Evolutionary conservation across 2,888 invertebrate species (phyloP), one percentile per base, ranked within the genome.

Genomic region (Synanthedon andrenaeformis): DNA sequence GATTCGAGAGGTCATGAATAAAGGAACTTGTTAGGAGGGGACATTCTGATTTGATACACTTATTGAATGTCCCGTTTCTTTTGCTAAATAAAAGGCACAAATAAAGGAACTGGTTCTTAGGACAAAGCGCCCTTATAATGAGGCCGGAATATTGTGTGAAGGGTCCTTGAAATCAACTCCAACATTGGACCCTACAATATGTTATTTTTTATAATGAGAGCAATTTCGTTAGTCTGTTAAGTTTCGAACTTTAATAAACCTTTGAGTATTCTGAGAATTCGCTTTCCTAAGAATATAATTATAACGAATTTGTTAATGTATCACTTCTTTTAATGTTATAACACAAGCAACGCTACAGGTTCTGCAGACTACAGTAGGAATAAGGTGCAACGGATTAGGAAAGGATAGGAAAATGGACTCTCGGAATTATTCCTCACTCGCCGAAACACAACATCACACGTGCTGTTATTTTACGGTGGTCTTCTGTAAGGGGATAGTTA

Each of bases 111-210:
- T 80, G 81, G 87, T 86, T 82, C 74, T 82, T 74, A 86, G 85
- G 86, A 87, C 86, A 87, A 86, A 84, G 82, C 72, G 57, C 86
- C 85, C 85, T 81, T 74, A 86, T 86, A 85, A 86, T 87, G 83
- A 86, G 79, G 76, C 84, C 77, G 77, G 81, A 81, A 82, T 81
- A 84, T 85, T 86, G 85, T 79, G 70, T 69, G 67, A 78, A 84
- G 86, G 67, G 74, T 82, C 79, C 86, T 85, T 69, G 73, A 72
- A 74, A 72, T 72, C 72, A 70, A 73, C 74, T 76, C 68, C 65
- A 69, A 76, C 72, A 74, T 69, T 73, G 69, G 67, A 63, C 63
- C 60, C 66, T 68, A 73, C 83, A 82, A 81, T 85, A 84, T 83
- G 82, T 67, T 82, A 80, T 73, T 75, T 79, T 74, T 51, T 42